Evolutionary conservation across 2,113 vertebrate species (phyloP).

Genomic region (Hippocampus zosterae): DNA sequence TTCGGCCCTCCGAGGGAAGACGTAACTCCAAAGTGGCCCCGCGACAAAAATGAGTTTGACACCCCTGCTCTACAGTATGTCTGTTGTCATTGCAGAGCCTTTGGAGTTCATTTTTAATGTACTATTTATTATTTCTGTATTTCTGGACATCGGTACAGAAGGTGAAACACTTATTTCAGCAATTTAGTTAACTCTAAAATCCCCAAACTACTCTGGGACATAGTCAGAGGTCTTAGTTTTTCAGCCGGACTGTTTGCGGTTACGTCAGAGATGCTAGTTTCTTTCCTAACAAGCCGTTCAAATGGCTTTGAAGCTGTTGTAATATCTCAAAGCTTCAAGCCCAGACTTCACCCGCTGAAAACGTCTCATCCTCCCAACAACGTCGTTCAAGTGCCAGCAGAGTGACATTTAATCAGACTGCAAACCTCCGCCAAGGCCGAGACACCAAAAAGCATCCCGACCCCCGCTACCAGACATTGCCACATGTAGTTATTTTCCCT

Average conservation of each 20-base stretch:
- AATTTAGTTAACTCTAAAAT: too few relatives aligned
- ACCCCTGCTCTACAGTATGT: too few relatives aligned
- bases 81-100: too few relatives aligned
- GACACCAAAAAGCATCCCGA: too few relatives aligned
- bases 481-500: background rate
- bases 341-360: background rate
- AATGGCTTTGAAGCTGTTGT: background rate
- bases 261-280: background rate
- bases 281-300: background rate
- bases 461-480: background rate
- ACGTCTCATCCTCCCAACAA: background rate
- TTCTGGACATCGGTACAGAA: too few relatives aligned
- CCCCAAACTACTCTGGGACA: too few relatives aligned
- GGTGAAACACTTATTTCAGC: too few relatives aligned
- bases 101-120: too few relatives aligned
- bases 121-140: too few relatives aligned
- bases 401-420: slow-evolving; percentile 4
- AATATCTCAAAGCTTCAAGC: background rate
- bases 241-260: background rate
- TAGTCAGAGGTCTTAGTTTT: background rate
- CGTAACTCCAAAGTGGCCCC: too few relatives aligned
- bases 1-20: too few relatives aligned
- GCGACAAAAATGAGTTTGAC: too few relatives aligned
- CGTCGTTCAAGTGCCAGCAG: background rate
- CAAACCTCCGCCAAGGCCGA: background rate